A percentile compares a stretch with the other conserved stretches of the same genome.
These are phyloP conservation scores for Agrilus planipennis DNA, from an alignment of 1,140 invertebrate species.

Conservation along the genomic window DNA sequence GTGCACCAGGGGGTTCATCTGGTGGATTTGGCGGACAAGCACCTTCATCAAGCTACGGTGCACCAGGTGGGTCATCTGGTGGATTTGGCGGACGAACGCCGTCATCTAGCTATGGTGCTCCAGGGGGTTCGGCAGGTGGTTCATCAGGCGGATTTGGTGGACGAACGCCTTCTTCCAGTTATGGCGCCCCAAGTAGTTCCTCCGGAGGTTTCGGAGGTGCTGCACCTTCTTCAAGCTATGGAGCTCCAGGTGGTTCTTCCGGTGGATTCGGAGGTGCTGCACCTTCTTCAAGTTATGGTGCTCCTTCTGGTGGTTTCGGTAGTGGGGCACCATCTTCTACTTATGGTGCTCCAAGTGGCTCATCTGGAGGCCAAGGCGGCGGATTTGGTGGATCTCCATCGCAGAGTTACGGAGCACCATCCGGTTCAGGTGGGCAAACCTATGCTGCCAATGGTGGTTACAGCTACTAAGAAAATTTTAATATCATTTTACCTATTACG, in stretches of 20 bases:
- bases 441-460: no score
- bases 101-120: slow-evolving; percentile 27
- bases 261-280: no score
- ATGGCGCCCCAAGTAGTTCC: slow-evolving; percentile 6
- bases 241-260: slow-evolving; percentile 33
- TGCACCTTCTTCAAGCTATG: no score
- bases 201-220: slow-evolving; percentile 11
- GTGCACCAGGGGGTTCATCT: not conserved
- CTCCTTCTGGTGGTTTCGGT: no score
- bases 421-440: no score
- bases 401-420: slow-evolving; percentile 32
- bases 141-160: no score
- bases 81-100: slow-evolving; percentile 21
- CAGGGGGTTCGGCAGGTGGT: slow-evolving; percentile 29
- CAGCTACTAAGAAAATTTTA: no score
- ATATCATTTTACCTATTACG: no score
- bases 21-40: slow-evolving; percentile 14
- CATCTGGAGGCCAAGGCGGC: slow-evolving; percentile 14
- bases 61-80: slow-evolving; percentile 18
- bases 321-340: slow-evolving; percentile 15
- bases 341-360: slow-evolving; percentile 17
- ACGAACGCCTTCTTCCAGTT: slow-evolving; percentile 27
- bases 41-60: slow-evolving; percentile 2
- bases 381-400: slow-evolving; percentile 33
- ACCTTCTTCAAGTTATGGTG: slow-evolving; percentile 36